phyloP scores from a whole-genome alignment of 2,113 vertebrate genomes.

The Lasiurus cinereus region DNA sequence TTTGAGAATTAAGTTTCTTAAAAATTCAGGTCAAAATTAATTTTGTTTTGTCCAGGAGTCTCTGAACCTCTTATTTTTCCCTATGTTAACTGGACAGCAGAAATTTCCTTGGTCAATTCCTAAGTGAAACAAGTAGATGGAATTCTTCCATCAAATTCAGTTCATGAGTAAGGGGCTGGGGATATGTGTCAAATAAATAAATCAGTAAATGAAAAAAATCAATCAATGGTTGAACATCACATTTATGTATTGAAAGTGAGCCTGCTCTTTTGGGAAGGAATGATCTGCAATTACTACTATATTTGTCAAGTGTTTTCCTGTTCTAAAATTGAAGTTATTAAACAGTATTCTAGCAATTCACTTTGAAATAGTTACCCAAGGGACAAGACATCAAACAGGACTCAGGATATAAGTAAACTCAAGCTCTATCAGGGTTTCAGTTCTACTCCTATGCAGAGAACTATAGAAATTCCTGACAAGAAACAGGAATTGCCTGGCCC shows the following conservation, averaged over 20 bases:
- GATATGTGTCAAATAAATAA: constrained; percentile 40
- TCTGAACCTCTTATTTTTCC: constrained; percentile 9
- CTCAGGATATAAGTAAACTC: not conserved
- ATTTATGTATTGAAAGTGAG: not conserved
- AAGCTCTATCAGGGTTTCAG: not conserved
- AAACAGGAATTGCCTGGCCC: not conserved
- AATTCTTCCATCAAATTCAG: constrained; percentile 45
- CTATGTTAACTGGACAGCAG: constrained; percentile 9
- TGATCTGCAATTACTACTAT: not conserved
- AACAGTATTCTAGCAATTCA: not conserved
- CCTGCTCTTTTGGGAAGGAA: not conserved
- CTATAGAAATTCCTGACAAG: not conserved
- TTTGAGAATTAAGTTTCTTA: constrained; percentile 40
- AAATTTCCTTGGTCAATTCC: not conserved
- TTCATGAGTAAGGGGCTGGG: not conserved
- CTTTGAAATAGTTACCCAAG: not conserved
- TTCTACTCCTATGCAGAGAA: not conserved
- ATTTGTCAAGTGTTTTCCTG: not conserved
- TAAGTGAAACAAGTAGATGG: constrained; percentile 12
- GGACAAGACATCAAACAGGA: not conserved
- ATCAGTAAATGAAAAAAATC: not conserved
- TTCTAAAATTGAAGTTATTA: not conserved
- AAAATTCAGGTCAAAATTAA: constrained; percentile 54
- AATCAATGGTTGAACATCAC: not conserved
- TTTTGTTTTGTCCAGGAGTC: not conserved